Base-by-base conservation (phyloP, 2,888 invertebrate species). In the Agrochola macilenta region DNA sequence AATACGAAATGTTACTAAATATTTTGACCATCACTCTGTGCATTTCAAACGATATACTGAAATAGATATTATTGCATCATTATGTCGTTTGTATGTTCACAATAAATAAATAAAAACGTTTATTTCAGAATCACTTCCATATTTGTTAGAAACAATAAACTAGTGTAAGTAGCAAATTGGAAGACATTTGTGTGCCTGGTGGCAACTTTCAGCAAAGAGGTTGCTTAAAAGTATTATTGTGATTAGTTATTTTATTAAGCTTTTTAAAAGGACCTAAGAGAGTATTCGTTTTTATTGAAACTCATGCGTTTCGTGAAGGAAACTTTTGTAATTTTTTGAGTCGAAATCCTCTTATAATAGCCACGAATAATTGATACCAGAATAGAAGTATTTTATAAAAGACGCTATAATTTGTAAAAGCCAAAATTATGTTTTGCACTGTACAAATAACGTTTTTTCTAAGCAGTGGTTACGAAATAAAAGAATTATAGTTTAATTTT, bases 401-500 rank as follows among this genome's bases (percentile, higher is more conserved):
- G 39, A 74, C 46, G 30, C 12, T 68, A 57, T 68, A 54, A 49
- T 60, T 68, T 78, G 57, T 69, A 20, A 61, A 60, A n/a, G 30
- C 14, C n/a, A n/a, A 30, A 73, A 26, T 23, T 8, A 11, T 11
- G 7, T 58, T 52, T n/a, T 58, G n/a, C 11, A 17, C 5, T 57
- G 11, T 57, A 69, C 9, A 57, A n/a, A 68, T 17, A n/a, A 35
- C 5, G 1, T 54, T 35, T 52, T 68, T 52, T 52, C 30, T 52
- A 35, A 35, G 14, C 11, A 54, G 14, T 17, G 26, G 14, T 43
- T 64, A 43, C 23, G 23, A 35, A 52, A 71, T 46, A 60, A 26
- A 43, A 43, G 14, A 63, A 69, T 69, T 12, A n/a, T 43, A 81
- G 65, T 30, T 20, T 77, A 65, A 61, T 72, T 76, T 75, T 71